Percentiles rank a stretch among this genome's conserved stretches.
Conservation (phyloP, 2,113 vertebrate species). For the Felis chaus region DNA sequence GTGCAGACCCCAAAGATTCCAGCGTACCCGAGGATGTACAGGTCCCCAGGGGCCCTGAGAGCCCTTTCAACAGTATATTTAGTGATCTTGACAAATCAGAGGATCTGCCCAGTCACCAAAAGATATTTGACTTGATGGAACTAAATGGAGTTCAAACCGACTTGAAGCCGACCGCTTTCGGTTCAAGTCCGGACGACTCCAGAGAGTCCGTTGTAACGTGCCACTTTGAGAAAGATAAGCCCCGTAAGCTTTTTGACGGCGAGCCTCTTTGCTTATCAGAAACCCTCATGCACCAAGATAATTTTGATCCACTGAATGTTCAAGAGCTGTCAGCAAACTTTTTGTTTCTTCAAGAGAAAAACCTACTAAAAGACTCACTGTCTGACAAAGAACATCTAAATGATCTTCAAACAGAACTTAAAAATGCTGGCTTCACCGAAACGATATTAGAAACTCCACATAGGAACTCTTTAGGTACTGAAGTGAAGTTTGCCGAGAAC, state of each 20-base stretch:
- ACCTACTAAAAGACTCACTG: conserved; percentile 86
- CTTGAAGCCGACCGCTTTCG: conserved; percentile 61
- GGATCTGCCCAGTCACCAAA: conserved; percentile 81
- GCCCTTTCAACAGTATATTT: conserved; percentile 91
- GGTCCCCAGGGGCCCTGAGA: conserved; percentile 86
- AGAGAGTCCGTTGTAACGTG: not conserved
- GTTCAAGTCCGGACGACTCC: conserved; percentile 58
- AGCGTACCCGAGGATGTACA: conserved; percentile 85
- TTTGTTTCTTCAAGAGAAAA: conserved; percentile 92
- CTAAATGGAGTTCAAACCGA: conserved; percentile 82
- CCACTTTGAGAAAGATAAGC: conserved; percentile 71
- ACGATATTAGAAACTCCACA: conserved; percentile 83
- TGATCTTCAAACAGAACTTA: conserved; percentile 79
- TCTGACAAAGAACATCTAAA: conserved; percentile 69
- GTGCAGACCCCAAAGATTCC: conserved; percentile 88
- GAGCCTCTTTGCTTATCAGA: conserved; percentile 75
- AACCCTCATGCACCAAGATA: conserved; percentile 73
- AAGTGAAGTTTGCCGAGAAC: conserved; percentile 67
- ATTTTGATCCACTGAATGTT: conserved; percentile 80
- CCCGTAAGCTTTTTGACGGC: conserved; percentile 66
- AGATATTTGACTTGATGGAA: conserved; percentile 88
- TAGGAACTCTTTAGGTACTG: conserved; percentile 79
- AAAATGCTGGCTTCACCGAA: conserved; percentile 81
- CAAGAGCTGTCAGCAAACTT: conserved; percentile 93
- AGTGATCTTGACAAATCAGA: conserved; percentile 86